phyloP scores from a whole-genome alignment of 2,888 invertebrate species.

The Eupithecia exiguata region DNA sequence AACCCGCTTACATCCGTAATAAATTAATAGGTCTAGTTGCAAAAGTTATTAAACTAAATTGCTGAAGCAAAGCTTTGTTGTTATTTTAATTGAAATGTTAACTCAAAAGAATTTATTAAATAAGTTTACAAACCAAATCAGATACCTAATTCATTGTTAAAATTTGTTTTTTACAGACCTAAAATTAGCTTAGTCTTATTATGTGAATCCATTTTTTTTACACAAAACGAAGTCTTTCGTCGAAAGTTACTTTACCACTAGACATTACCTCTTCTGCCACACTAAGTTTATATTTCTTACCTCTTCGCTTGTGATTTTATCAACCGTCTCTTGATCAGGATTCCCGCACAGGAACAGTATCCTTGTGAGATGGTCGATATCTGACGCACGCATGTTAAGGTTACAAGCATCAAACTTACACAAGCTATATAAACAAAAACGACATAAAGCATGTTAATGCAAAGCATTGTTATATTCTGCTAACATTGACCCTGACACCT shows the following conservation, averaged over 20 bases:
- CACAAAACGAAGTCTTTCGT: background rate
- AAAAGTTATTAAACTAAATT: background rate
- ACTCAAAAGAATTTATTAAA: background rate
- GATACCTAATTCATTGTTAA: background rate
- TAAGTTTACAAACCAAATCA: background rate
- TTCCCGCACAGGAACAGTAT: constrained; percentile 95
- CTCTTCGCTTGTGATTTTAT: constrained; percentile 94
- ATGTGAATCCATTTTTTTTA: background rate
- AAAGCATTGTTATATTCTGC: constrained; percentile 49
- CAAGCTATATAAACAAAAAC: constrained; percentile 64
- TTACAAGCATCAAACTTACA: constrained; percentile 81
- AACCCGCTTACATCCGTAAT: too few species aligned
- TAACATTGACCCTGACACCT: constrained; percentile 7
- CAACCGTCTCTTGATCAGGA: constrained; percentile 91
- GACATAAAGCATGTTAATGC: constrained; percentile 64
- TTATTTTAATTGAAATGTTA: background rate
- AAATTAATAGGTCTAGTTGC: background rate
- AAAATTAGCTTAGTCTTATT: too few species aligned
- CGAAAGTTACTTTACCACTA: background rate
- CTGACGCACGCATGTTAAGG: constrained; percentile 85
- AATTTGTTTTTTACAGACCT: background rate
- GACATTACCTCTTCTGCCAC: background rate
- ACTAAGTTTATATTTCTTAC: constrained; percentile 73
- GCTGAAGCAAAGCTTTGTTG: background rate
- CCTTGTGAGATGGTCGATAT: constrained; percentile 95